Percentiles rank a stretch among this genome's conserved stretches.
phyloP scores from a whole-genome alignment of 2,113 vertebrate genomes.

The Struthidea cinerea region DNA sequence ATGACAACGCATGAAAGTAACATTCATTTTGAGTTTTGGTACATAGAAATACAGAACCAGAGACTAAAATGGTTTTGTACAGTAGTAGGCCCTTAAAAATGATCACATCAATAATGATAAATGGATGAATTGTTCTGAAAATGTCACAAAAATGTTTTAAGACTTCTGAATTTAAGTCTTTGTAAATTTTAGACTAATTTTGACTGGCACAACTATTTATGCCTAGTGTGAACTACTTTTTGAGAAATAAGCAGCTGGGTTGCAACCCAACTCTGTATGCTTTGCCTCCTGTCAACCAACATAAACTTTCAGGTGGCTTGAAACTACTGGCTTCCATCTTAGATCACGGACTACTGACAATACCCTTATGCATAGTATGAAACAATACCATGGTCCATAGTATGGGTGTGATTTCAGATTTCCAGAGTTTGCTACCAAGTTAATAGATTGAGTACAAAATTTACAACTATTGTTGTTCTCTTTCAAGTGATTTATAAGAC shows the following conservation, averaged over 20 bases:
- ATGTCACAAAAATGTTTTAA: not conserved
- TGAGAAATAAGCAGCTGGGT: not conserved
- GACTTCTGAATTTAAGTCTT: not conserved
- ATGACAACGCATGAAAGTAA: not conserved
- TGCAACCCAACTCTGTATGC: fast-evolving
- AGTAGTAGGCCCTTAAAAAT: not conserved
- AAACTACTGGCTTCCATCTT: not conserved
- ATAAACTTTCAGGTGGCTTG: not conserved
- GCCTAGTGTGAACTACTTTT: not conserved
- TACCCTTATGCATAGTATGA: too few species aligned
- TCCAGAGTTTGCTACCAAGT: not conserved
- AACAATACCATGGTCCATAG: too few species aligned
- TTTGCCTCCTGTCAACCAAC: not conserved
- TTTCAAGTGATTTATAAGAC: not conserved
- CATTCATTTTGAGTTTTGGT: not conserved
- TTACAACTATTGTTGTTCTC: not conserved
- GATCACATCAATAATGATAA: fast-evolving
- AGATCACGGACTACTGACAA: not conserved
- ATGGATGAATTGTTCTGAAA: not conserved
- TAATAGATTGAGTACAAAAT: not conserved
- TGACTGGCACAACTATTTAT: not conserved
- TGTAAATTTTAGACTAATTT: not conserved
- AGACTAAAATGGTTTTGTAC: not conserved
- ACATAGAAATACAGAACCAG: not conserved
- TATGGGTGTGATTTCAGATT: not conserved